Base-by-base conservation (phyloP, 1,140 invertebrate species). In the Pseudomyrmex cubaensis region DNA sequence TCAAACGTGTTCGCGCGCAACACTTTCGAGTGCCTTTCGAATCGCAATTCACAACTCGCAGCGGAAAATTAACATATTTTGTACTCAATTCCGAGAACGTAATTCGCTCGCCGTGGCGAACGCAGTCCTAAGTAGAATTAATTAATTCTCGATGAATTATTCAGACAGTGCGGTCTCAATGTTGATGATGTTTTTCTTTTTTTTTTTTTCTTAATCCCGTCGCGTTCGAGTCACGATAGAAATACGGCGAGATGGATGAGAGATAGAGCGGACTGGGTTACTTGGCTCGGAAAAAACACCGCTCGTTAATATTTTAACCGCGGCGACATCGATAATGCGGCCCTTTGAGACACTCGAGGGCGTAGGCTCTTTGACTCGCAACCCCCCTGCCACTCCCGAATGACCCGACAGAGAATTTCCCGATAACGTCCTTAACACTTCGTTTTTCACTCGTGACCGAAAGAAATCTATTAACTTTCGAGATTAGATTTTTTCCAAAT, bases 111-210 rank as follows among this genome's bases (percentile, higher is more conserved):
- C 25, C 46, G 15, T 12, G 35, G 15, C 17, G 13, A 72, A 35
- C 15, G 35, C 35, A 5, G 5, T 17, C 0, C 44, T 61, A 73
- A 50, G 9, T n/a, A 61, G 20, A 61, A 61, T 61, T 57, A 78
- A 78, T 74, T 61, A 73, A 17, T 46, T 20, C 48, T 54, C 20
- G 10, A 73, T 82, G 56, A 73, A 82, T 82, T 82, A 82, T 82
- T 82, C 77, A 82, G 56, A 8, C 44, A 61, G n/a, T 56, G 46
- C 56, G n/a, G 13, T 20, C 15, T 50, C n/a, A 50, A 67, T 67
- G 22, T 17, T 56, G 62, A 64, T 66, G 25, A 35, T 35, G 74
- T 20, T 64, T 64, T n/a, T 35, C 57, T 13, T 54, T 69, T 44
- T 10, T 48, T 0, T 25, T 35, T 20, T 10, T 61, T n/a, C 13